Conservation (phyloP, 2,797 vertebrate species). For the Poecilia gillii region DNA sequence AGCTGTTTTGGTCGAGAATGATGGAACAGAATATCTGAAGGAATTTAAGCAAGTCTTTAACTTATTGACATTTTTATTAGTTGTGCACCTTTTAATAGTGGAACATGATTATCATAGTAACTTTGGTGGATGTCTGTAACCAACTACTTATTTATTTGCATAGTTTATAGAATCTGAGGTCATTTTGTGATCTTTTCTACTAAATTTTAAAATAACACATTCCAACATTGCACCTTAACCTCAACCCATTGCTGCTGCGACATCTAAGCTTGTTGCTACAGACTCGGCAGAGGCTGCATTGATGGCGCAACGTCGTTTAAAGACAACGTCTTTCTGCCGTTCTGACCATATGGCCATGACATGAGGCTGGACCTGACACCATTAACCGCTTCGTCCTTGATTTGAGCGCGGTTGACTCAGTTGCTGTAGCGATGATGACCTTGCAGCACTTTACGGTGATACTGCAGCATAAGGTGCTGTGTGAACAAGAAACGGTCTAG, state of each 20-base stretch:
- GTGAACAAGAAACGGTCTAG: slow-evolving; percentile 49
- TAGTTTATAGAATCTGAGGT: background rate
- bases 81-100: background rate
- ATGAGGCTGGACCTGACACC: slow-evolving; percentile 42
- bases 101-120: background rate
- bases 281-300: background rate
- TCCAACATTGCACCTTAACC: background rate
- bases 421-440: slow-evolving; percentile 68
- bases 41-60: background rate
- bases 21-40: background rate
- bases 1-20: no score
- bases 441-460: slow-evolving; percentile 68
- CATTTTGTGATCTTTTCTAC: background rate
- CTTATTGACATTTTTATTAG: background rate
- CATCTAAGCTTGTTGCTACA: background rate
- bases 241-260: background rate
- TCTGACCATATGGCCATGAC: slow-evolving; percentile 1
- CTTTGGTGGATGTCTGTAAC: background rate
- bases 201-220: background rate
- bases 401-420: slow-evolving; percentile 49
- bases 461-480: slow-evolving; percentile 70
- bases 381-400: slow-evolving; percentile 57
- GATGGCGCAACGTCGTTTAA: background rate
- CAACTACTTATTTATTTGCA: background rate
- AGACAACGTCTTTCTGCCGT: slow-evolving; percentile 13